Conservation (phyloP, 2,888 invertebrate species). For the Tuberolachnus salignus region DNA sequence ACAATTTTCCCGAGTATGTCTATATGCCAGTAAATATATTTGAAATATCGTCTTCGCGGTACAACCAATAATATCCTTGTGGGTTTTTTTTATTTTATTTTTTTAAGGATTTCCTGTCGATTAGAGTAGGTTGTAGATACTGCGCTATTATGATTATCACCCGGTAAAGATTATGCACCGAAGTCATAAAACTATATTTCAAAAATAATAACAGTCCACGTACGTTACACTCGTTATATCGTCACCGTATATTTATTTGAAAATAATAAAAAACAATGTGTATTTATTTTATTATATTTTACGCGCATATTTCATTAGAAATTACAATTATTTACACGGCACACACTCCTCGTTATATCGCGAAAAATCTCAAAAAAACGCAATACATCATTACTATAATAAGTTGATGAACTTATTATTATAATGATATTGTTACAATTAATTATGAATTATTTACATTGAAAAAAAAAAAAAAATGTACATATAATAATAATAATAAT, state of each 20-base stretch:
- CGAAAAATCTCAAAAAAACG: background rate
- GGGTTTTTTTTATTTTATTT: background rate
- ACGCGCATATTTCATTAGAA: background rate
- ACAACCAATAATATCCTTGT: background rate
- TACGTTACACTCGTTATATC: background rate
- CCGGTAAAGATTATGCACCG: background rate
- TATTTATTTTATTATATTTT: no score
- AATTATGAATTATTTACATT: background rate
- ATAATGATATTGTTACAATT: background rate
- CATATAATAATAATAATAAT: background rate
- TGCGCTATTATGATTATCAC: no score
- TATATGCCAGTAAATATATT: background rate
- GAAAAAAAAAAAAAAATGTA: no score
- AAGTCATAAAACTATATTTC: background rate
- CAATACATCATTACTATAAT: background rate
- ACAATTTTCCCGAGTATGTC: no score
- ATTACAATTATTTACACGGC: background rate
- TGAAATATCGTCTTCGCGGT: constrained; percentile 13
- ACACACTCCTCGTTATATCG: background rate
- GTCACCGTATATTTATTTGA: no score
- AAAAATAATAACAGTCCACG: constrained; percentile 7
- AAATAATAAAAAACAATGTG: no score
- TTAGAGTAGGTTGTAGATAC: no score
- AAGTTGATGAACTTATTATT: background rate
- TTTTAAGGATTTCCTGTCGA: constrained; percentile 4